phyloP scores from a whole-genome alignment of 2,888 invertebrate genomes.

The Drosophila recens region DNA sequence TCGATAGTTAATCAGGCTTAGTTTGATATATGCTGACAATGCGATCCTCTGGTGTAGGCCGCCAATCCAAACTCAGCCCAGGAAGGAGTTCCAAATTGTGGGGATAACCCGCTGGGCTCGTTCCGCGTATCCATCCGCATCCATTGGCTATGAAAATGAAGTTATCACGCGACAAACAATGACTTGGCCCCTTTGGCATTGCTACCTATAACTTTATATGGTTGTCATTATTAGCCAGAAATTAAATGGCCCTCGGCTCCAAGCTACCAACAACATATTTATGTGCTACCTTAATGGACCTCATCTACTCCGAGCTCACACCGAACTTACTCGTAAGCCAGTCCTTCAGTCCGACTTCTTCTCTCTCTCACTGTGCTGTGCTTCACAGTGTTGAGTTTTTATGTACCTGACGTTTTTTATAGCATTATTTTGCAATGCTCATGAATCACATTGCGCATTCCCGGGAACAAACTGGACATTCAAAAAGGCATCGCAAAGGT shows the following conservation, averaged over 20 bases:
- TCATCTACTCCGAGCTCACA: constrained; percentile 46
- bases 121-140: constrained; percentile 53
- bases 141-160: constrained; percentile 63
- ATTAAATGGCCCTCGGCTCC: constrained; percentile 60
- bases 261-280: constrained; percentile 65
- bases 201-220: constrained; percentile 76
- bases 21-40: constrained; percentile 81
- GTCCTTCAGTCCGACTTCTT: not conserved
- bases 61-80: constrained; percentile 41
- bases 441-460: constrained; percentile 57
- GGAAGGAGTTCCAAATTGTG: not conserved
- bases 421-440: constrained; percentile 55
- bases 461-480: constrained; percentile 12
- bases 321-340: constrained; percentile 19
- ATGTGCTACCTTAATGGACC: constrained; percentile 78
- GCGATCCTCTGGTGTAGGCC: constrained; percentile 65
- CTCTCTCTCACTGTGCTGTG: not conserved
- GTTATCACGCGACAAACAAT: constrained; percentile 81
- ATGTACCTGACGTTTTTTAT: constrained; percentile 46
- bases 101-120: constrained; percentile 59
- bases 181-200: constrained; percentile 23
- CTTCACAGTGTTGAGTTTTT: constrained; percentile 46
- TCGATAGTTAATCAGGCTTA: constrained; percentile 82
- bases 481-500: constrained; percentile 35
- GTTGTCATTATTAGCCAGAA: constrained; percentile 78